Evolutionary conservation across 2,113 vertebrate species (phyloP).

Genomic region (Microcebus griseorufus): DNA sequence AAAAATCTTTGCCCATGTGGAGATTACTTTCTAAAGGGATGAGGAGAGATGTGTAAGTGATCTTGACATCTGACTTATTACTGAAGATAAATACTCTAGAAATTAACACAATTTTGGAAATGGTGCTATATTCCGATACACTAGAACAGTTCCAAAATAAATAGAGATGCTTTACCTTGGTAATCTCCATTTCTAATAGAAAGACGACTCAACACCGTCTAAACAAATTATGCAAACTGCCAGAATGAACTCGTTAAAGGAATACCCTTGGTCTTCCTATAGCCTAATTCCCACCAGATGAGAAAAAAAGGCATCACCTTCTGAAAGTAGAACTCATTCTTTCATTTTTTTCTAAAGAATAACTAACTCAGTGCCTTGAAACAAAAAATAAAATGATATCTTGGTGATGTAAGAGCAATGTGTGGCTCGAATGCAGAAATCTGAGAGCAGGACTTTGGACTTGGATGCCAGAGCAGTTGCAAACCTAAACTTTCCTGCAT

Average conservation of each 20-base stretch:
- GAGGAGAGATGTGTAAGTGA: no score
- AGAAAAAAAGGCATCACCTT: neutral
- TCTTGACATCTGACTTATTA: neutral
- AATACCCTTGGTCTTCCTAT: neutral
- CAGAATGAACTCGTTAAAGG: slow-evolving; percentile 5
- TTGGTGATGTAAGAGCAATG: neutral
- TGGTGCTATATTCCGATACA: neutral
- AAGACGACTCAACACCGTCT: neutral
- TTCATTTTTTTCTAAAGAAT: neutral
- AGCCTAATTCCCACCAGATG: neutral
- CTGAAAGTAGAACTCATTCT: neutral
- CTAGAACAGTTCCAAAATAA: neutral
- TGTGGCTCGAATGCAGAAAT: neutral
- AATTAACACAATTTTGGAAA: neutral
- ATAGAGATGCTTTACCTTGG: neutral
- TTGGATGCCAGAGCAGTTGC: neutral
- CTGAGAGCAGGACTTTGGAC: neutral
- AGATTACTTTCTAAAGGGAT: neutral
- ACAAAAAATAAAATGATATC: neutral
- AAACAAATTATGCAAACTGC: neutral
- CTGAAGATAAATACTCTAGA: neutral
- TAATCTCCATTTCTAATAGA: neutral
- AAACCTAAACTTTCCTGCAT: neutral
- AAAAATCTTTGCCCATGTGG: neutral
- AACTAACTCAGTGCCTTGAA: neutral